A percentile compares a stretch with the other conserved stretches of the same genome.
phyloP scores from a whole-genome alignment of 2,888 invertebrate species.

The Coenonympha glycerion region DNA sequence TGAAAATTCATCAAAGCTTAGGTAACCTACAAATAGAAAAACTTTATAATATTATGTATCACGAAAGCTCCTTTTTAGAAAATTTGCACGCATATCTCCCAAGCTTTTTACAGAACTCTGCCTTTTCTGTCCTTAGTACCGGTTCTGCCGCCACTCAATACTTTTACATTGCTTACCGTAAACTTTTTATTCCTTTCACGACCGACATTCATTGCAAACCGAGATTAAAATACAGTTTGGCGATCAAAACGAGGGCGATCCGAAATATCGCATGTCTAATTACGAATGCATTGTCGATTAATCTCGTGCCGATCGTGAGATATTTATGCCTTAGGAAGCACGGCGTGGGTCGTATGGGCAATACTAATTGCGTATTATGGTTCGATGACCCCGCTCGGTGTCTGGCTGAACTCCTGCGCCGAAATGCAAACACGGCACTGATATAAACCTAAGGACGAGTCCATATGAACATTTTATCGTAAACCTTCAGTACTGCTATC shows the following conservation, averaged over 20 bases:
- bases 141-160: background rate
- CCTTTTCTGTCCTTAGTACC: background rate
- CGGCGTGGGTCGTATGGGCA: slow-evolving; percentile 63
- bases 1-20: no score
- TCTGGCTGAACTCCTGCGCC: slow-evolving; percentile 50
- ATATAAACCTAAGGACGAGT: no score
- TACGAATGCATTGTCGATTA: slow-evolving; percentile 55
- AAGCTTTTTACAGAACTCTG: background rate
- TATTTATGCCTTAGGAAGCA: slow-evolving; percentile 66
- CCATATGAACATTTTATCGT: no score
- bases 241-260: slow-evolving; percentile 19
- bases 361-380: slow-evolving; percentile 74
- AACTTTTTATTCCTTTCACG: slow-evolving; percentile 2
- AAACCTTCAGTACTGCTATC: no score
- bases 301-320: slow-evolving; percentile 57
- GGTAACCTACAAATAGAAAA: no score
- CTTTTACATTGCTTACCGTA: background rate
- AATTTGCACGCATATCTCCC: background rate
- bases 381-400: slow-evolving; percentile 63
- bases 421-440: slow-evolving; percentile 60
- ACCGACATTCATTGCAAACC: slow-evolving; percentile 8
- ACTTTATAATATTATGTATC: no score
- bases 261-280: slow-evolving; percentile 32
- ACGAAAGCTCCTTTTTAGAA: no score
- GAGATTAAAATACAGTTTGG: slow-evolving; percentile 7